These are phyloP conservation scores for Paramisgurnus dabryanus DNA, from an alignment of 2,113 vertebrate genomes.

Conservation along the genomic window DNA sequence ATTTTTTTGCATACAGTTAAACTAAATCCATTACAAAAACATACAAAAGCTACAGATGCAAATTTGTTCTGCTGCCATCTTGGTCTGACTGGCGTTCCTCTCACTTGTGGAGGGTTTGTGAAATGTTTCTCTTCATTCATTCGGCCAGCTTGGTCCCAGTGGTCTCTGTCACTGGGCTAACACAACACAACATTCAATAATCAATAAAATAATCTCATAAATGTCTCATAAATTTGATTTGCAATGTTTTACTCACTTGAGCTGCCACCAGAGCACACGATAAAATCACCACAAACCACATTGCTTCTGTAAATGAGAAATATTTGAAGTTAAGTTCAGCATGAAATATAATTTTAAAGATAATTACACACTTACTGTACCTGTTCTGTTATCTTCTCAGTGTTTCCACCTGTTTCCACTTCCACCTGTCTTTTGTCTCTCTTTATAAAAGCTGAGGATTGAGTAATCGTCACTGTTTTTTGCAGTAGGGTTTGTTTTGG, in stretches of 20 bases:
- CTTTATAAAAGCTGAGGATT: slow-evolving; percentile 38
- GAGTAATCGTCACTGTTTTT: slow-evolving; percentile 27
- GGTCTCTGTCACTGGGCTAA: background rate
- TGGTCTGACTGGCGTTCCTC: too few species aligned
- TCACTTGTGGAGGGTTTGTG: too few species aligned
- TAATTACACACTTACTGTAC: background rate
- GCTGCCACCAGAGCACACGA: slow-evolving; percentile 31
- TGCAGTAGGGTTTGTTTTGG: background rate
- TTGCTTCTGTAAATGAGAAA: slow-evolving; percentile 22
- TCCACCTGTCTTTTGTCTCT: background rate
- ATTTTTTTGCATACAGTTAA: background rate
- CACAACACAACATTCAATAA: background rate
- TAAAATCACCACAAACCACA: slow-evolving; percentile 31
- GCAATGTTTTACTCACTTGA: slow-evolving; percentile 29
- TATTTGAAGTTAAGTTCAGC: background rate
- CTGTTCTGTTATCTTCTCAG: background rate
- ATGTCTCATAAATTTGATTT: background rate
- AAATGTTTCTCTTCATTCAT: too few species aligned
- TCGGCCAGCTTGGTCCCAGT: too few species aligned
- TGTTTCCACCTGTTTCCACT: background rate
- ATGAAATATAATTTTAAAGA: background rate
- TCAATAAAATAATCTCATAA: too few species aligned
- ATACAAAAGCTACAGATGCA: too few species aligned
- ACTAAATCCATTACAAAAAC: background rate
- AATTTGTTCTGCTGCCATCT: too few species aligned